Percentiles rank a stretch among this genome's conserved stretches.
phyloP scores from a whole-genome alignment of 2,888 invertebrate species.

The Noctua janthina region DNA sequence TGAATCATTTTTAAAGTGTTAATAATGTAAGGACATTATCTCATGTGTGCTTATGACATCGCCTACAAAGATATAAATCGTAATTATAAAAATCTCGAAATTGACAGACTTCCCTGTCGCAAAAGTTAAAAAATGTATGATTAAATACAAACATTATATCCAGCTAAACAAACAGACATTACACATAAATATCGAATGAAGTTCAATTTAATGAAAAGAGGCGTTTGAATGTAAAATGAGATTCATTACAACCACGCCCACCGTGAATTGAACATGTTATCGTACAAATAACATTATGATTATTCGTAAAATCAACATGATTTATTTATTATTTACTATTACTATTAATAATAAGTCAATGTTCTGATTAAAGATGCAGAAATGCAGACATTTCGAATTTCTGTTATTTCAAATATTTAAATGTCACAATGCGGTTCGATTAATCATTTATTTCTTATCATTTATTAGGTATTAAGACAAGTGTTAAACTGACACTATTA shows the following conservation, averaged over 20 bases:
- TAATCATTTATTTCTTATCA: constrained; percentile 35
- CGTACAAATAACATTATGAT: constrained; percentile 33
- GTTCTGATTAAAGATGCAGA: constrained; percentile 24
- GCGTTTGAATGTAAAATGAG: constrained; percentile 51
- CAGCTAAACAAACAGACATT: constrained; percentile 51
- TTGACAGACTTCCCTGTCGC: neutral
- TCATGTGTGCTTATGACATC: neutral
- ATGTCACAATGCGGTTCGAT: constrained; percentile 23
- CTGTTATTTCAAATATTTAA: constrained; percentile 22
- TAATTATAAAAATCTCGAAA: neutral
- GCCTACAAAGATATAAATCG: neutral
- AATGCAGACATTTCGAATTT: constrained; percentile 14
- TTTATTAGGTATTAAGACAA: constrained; percentile 5
- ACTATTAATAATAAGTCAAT: constrained; percentile 33
- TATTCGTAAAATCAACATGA: constrained; percentile 29
- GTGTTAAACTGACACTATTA: constrained; percentile 30
- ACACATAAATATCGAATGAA: constrained; percentile 36
- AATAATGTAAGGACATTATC: neutral
- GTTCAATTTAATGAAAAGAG: constrained; percentile 62
- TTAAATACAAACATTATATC: constrained; percentile 19
- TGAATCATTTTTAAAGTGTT: constrained; percentile 19
- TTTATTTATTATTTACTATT: constrained; percentile 34
- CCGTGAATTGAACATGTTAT: constrained; percentile 32
- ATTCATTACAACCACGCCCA: constrained; percentile 61
- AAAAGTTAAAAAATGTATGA: neutral